Percentiles rank a stretch among this genome's conserved stretches.
These are phyloP conservation scores for Drosophila nigricruria DNA, from an alignment of 2,888 invertebrate species.

Conservation along the genomic window DNA sequence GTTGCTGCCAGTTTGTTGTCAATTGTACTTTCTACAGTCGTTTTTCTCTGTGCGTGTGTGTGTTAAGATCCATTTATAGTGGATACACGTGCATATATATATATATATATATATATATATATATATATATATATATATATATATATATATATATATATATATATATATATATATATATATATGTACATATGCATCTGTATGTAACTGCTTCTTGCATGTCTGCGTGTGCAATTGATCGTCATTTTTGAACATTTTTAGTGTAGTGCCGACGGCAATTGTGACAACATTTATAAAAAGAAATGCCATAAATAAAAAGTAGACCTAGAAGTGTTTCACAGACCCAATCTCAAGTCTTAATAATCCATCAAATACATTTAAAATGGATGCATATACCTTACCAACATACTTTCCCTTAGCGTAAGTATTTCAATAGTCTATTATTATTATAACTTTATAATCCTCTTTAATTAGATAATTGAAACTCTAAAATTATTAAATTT, in stretches of 20 bases:
- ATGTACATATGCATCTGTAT: background rate
- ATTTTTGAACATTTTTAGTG: background rate
- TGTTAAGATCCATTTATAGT: constrained; percentile 8
- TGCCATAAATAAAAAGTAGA: constrained; percentile 5
- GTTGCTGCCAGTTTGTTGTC: constrained; percentile 17
- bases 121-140: background rate
- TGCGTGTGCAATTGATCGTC: constrained; percentile 2
- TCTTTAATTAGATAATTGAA: too few species aligned
- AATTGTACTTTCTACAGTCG: constrained; percentile 1
- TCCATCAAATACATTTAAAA: constrained; percentile 18
- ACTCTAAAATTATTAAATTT: too few species aligned
- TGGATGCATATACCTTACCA: constrained; percentile 71
- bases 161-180: background rate
- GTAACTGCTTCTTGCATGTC: background rate
- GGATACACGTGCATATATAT: background rate
- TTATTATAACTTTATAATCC: too few species aligned
- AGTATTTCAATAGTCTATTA: constrained; percentile 35
- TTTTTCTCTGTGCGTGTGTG: background rate
- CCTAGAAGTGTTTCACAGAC: background rate
- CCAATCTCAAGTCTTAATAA: background rate
- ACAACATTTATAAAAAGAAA: constrained; percentile 5
- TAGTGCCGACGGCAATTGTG: constrained; percentile 40
- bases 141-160: background rate
- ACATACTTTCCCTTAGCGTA: constrained; percentile 73
- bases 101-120: background rate